Evolutionary conservation across 2,113 vertebrate genomes (phyloP).

Genomic region (Dromiciops gliroides): DNA sequence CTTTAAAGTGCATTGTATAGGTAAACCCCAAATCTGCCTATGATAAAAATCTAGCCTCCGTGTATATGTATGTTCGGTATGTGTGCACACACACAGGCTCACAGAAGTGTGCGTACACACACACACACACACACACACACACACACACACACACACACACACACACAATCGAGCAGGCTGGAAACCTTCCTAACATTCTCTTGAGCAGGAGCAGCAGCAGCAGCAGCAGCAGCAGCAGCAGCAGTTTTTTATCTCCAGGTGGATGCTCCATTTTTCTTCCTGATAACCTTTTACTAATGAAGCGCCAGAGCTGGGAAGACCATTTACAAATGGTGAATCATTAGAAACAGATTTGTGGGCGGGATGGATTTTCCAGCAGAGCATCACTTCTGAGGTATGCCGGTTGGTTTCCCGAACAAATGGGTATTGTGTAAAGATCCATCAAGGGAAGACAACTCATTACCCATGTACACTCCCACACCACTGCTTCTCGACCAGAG

Average conservation of each 20-base stretch:
- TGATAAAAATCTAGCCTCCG: neutral
- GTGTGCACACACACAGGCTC: neutral
- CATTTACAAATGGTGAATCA: constrained; percentile 76
- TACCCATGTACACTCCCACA: constrained; percentile 18
- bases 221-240: too few species aligned
- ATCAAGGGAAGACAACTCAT: constrained; percentile 14
- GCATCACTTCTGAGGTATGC: constrained; percentile 59
- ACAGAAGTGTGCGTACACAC: neutral
- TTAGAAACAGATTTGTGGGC: constrained; percentile 74
- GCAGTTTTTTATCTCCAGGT: constrained; percentile 70
- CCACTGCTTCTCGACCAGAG: neutral
- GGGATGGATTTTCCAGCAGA: constrained; percentile 49
- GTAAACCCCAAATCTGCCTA: neutral
- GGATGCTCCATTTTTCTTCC: constrained; percentile 76
- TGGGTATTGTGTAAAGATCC: constrained; percentile 18
- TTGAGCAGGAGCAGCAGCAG: constrained; percentile 62
- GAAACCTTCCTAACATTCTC: constrained; percentile 70
- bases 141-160: too few species aligned
- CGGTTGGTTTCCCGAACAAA: constrained; percentile 9
- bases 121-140: neutral
- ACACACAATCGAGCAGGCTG: constrained; percentile 28
- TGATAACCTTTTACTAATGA: constrained; percentile 73
- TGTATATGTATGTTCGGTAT: neutral
- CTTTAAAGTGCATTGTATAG: neutral
- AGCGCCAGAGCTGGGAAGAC: constrained; percentile 69